Percentiles rank a stretch among this genome's conserved stretches.
Conservation (phyloP, 2,113 vertebrate genomes). For the Riparia riparia region DNA sequence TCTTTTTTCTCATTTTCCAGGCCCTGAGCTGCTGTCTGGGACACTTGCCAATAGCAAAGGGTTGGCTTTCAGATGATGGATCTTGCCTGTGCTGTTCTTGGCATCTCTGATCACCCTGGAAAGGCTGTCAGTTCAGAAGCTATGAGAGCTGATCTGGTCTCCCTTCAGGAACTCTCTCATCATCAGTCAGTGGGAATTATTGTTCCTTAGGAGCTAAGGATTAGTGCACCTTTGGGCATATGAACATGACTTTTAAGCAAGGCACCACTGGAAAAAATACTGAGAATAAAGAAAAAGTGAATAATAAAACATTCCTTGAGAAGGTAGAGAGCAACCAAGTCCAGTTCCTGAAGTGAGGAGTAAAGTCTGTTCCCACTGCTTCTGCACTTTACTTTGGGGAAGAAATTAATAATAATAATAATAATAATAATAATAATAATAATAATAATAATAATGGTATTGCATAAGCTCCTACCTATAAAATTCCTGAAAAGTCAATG, state of each 20-base stretch:
- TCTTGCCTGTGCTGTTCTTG: not conserved
- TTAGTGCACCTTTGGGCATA: not conserved
- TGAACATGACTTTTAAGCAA: constrained; percentile 6
- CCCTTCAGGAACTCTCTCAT: not conserved
- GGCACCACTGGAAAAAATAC: not conserved
- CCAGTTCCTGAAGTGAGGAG: not conserved
- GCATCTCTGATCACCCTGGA: not conserved
- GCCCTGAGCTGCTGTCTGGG: not conserved
- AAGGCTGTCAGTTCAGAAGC: not conserved
- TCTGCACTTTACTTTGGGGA: fast-evolving
- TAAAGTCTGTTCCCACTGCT: not conserved
- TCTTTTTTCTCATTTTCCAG: not conserved
- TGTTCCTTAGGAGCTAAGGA: not conserved
- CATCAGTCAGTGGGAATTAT: constrained; percentile 2
- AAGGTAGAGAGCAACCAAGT: not conserved
- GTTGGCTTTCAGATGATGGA: not conserved
- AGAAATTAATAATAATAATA: not conserved
- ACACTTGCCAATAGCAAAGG: not conserved
- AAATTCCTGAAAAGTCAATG: not conserved
- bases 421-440: too few relatives aligned
- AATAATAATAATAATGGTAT: not conserved
- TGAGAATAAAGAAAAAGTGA: not conserved
- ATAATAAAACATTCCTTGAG: not conserved
- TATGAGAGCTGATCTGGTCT: not conserved
- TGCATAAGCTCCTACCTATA: not conserved